Evolutionary conservation across 2,888 invertebrate species (phyloP).

Genomic region (Syritta pipiens): DNA sequence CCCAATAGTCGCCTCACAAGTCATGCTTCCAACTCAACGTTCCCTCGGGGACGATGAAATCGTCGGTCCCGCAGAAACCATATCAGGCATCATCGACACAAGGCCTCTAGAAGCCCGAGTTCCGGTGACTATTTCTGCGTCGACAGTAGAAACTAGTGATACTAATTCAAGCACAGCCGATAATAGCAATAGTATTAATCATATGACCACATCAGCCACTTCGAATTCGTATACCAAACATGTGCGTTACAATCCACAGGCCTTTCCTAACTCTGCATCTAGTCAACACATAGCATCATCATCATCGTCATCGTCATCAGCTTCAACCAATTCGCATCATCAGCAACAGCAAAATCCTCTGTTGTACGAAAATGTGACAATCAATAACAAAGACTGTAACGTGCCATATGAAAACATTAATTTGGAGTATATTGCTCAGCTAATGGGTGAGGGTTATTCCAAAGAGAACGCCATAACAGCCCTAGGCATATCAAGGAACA

Average conservation of each 20-base stretch:
- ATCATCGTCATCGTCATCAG: slow-evolving; percentile 62
- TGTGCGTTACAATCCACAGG: slow-evolving; percentile 63
- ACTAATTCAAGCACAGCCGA: slow-evolving; percentile 35
- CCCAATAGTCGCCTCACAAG: slow-evolving; percentile 41
- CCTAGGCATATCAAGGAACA: slow-evolving; percentile 94
- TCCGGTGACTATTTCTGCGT: slow-evolving; percentile 68
- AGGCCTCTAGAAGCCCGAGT: slow-evolving; percentile 78
- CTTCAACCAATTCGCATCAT: no score
- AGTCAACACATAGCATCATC: slow-evolving; percentile 62
- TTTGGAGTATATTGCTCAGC: slow-evolving; percentile 92
- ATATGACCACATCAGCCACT: slow-evolving; percentile 42
- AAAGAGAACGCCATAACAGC: slow-evolving; percentile 95
- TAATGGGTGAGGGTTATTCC: slow-evolving; percentile 94
- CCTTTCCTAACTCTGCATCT: slow-evolving; percentile 61
- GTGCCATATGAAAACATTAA: slow-evolving; percentile 93
- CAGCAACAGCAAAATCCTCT: slow-evolving; percentile 73
- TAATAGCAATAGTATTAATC: slow-evolving; percentile 56
- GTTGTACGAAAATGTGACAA: slow-evolving; percentile 80
- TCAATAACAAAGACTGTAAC: slow-evolving; percentile 80
- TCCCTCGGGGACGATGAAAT: slow-evolving; percentile 78
- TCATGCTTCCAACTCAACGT: slow-evolving; percentile 70
- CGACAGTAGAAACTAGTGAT: slow-evolving; percentile 43
- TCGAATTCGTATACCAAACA: slow-evolving; percentile 59
- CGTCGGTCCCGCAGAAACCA: slow-evolving; percentile 87
- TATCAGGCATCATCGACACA: slow-evolving; percentile 86